These are phyloP conservation scores for Omphaloscelis lunosa DNA, from an alignment of 2,888 invertebrate species.

Conservation along the genomic window DNA sequence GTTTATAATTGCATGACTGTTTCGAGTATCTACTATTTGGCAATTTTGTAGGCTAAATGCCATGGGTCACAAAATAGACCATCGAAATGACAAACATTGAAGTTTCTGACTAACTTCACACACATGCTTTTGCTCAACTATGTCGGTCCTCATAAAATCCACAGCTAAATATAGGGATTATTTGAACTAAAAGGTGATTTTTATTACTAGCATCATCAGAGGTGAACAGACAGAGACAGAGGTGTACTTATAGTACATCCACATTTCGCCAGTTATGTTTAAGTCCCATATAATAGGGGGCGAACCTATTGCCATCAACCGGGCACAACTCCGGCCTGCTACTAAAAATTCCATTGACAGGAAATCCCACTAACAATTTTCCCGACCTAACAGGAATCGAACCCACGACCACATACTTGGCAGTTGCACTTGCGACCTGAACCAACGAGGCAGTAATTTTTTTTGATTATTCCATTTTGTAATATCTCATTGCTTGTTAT, in stretches of 20 bases:
- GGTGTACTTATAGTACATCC: no score
- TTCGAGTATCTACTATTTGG: not conserved
- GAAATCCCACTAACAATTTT: no score
- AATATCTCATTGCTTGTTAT: not conserved
- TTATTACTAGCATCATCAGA: not conserved
- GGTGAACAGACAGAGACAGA: no score
- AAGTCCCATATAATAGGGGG: no score
- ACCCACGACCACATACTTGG: no score
- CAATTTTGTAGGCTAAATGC: not conserved
- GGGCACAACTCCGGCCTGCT: no score
- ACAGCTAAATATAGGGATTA: not conserved
- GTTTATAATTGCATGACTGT: slow-evolving; percentile 9
- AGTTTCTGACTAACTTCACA: not conserved
- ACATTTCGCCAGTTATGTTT: no score
- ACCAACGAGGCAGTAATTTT: no score
- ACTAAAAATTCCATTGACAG: no score
- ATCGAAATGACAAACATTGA: not conserved
- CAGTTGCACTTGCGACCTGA: no score
- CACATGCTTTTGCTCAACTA: not conserved
- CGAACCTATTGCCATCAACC: no score
- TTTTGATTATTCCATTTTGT: not conserved
- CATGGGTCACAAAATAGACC: not conserved
- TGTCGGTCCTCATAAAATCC: not conserved
- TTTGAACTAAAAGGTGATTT: not conserved
- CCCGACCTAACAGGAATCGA: no score